Percentiles rank a stretch among this genome's conserved stretches.
phyloP scores from a whole-genome alignment of 2,888 invertebrate species.

The Abrostola triplasia region DNA sequence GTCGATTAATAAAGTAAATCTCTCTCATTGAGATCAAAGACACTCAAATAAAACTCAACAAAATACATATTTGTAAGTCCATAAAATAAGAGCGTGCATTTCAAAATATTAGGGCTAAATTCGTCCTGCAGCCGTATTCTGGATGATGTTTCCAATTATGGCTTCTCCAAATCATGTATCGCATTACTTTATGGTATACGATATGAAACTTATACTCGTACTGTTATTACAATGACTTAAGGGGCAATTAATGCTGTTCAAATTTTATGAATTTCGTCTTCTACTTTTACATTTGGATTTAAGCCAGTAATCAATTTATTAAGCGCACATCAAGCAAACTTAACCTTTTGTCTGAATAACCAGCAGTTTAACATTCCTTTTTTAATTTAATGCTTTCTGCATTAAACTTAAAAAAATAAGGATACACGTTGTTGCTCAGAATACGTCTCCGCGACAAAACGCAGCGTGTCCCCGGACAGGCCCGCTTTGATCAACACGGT shows the following conservation, averaged over 20 bases:
- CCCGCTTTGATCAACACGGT: constrained; percentile 42
- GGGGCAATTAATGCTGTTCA: too few relatives aligned
- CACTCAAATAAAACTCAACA: constrained; percentile 26
- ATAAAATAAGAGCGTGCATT: constrained; percentile 38
- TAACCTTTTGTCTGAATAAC: too few relatives aligned
- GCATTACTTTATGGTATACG: background rate
- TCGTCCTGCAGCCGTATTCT: constrained; percentile 30
- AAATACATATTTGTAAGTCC: constrained; percentile 30
- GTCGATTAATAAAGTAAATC: constrained; percentile 27
- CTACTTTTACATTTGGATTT: too few relatives aligned
- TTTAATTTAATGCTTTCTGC: too few relatives aligned
- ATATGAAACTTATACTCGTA: too few relatives aligned
- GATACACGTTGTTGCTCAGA: constrained; percentile 12
- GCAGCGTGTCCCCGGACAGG: constrained; percentile 9
- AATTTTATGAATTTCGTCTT: too few relatives aligned
- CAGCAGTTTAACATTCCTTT: too few relatives aligned
- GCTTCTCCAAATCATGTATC: background rate
- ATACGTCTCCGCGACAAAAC: constrained; percentile 26
- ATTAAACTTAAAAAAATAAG: background rate
- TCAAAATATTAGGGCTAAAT: constrained; percentile 31
- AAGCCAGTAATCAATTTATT: too few relatives aligned
- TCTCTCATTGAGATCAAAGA: constrained; percentile 35
- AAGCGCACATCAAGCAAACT: too few relatives aligned
- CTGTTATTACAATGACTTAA: background rate
- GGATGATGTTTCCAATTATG: constrained; percentile 1